Base-by-base conservation (phyloP, 1,140 invertebrate species). In the Micrasema minimum region DNA sequence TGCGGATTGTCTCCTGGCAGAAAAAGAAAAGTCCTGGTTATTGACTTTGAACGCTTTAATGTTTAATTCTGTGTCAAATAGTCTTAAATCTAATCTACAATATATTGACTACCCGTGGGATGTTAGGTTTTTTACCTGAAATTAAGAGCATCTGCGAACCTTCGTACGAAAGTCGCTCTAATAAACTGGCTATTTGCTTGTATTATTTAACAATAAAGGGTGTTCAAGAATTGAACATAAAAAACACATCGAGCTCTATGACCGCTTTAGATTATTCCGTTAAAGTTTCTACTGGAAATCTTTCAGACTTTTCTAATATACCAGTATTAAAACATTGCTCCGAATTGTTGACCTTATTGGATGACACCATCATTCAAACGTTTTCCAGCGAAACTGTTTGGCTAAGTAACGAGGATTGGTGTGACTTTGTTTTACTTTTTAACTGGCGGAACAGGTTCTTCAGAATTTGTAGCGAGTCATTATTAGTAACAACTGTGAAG, bases 401-500 rank as follows among this genome's bases (percentile, higher is more conserved):
- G 7, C 62, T 81, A 7, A 74, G 78, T 41, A 77, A 82, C 68
- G 69, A 76, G 59, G 64, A 62, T 1, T 70, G 76, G 5, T 80
- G 78, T 71, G 45, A 75, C 50, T 66, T 81, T 12, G 31, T 83
- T 1, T 75, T 80, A 67, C 46, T 82, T 5, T 76, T 88, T 6
- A 84, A 81, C 50, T 87, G 84, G 84, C 77, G 84, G 12, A 77
- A 76, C 11, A 80, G 86, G 78, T 88, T 87, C 59, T 77, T 78
- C 69, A 78, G 77, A 72, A 66, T 77, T 62, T 79, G 79, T 61
- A 77, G 66, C 0, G 43, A 78, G 43, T 72, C 76, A 7, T 79
- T 84, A 57, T 80, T 83, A 75, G 68, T 75, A 26, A 68, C 16
- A 12, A 38, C 14, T 12, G 76, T 46, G 18, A 70, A 76, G 1